Evolutionary conservation across 92 coral and sea anemone genomes (phyloP), one percentile per base, ranked within the genome.

Genomic region (Bergia puertoricense): DNA sequence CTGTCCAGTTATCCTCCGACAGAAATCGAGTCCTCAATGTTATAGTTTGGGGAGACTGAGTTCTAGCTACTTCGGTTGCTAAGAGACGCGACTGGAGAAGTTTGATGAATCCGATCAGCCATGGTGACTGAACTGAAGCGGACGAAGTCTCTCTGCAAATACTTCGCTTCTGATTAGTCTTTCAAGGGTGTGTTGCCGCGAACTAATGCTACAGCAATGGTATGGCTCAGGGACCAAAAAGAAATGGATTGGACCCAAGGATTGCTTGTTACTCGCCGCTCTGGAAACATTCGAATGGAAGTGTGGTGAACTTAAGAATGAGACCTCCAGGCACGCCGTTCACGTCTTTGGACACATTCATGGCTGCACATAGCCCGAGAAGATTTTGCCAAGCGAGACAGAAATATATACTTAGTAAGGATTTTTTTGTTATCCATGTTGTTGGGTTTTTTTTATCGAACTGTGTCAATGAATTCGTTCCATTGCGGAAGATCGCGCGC

Each of bases 361-460:
- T 97, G 99, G 96, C 99, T 18, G 96, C 99, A 48, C 99, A 97
- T 74, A 95, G 97, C 73, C 97, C 99, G 50, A 92, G 97, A 67
- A 90, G 97, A 94, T 92, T 91, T 85, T 95, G 96, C 92, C 93
- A 91, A 87, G 87, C 92, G 74, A 95, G 98, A 82, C 99, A 95
- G 83, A 97, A 94, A 84, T 97, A 94, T 85, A 88, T 97, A 72
- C 90, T 97, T 72, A 95, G 99, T 97, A 88, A 91, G 99, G 85
- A 5, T 88, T 14, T 73, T 48, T 77, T 23, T 23, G 66, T 6
- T 30, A 30, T 9, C 3, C 30, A 20, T 2, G 10, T 41, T 30
- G 30, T 30, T 30, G 30, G 30, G 0, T 30, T 76, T 42, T 46
- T 22, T 76, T 22, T 20, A 39, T 16, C 18, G 50, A 3, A 30